These are phyloP conservation scores for Microchirus variegatus DNA, from an alignment of 2,797 vertebrate genomes.

Conservation along the genomic window DNA sequence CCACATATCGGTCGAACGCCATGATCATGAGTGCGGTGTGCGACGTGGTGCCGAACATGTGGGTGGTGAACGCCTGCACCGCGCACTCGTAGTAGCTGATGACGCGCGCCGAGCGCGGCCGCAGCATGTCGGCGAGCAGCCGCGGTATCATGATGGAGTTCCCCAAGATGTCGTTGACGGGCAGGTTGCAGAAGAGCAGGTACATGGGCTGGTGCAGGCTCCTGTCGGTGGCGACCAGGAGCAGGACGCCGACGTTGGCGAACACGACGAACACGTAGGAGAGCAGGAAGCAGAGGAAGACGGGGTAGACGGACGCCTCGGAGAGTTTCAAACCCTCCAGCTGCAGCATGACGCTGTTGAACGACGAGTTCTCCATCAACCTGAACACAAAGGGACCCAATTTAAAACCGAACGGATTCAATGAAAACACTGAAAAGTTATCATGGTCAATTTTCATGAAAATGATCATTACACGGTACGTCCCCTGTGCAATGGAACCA, in stretches of 20 bases:
- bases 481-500: too few species aligned
- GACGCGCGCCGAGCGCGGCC: slow-evolving; percentile 68
- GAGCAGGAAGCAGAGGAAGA: slow-evolving; percentile 47
- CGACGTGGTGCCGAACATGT: slow-evolving; percentile 75
- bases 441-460: too few species aligned
- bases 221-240: slow-evolving; percentile 44
- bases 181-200: slow-evolving; percentile 84
- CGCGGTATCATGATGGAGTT: slow-evolving; percentile 72
- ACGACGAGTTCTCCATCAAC: slow-evolving; percentile 60
- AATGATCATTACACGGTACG: too few species aligned
- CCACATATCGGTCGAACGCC: slow-evolving; percentile 85
- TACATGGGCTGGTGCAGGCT: slow-evolving; percentile 85
- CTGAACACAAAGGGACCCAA: slow-evolving; percentile 3
- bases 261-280: slow-evolving; percentile 43
- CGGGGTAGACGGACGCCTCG: slow-evolving; percentile 11
- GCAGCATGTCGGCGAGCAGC: slow-evolving; percentile 66
- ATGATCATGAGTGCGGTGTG: slow-evolving; percentile 83
- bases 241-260: slow-evolving; percentile 29
- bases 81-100: slow-evolving; percentile 81
- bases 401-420: too few species aligned
- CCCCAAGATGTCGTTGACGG: slow-evolving; percentile 76
- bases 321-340: slow-evolving; percentile 56
- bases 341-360: slow-evolving; percentile 39
- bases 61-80: slow-evolving; percentile 82
- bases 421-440: too few species aligned